Percentiles rank a stretch among this genome's conserved stretches.
These are phyloP conservation scores for Antechinus stuartii DNA, from an alignment of 2,113 vertebrate genomes.

Conservation along the genomic window DNA sequence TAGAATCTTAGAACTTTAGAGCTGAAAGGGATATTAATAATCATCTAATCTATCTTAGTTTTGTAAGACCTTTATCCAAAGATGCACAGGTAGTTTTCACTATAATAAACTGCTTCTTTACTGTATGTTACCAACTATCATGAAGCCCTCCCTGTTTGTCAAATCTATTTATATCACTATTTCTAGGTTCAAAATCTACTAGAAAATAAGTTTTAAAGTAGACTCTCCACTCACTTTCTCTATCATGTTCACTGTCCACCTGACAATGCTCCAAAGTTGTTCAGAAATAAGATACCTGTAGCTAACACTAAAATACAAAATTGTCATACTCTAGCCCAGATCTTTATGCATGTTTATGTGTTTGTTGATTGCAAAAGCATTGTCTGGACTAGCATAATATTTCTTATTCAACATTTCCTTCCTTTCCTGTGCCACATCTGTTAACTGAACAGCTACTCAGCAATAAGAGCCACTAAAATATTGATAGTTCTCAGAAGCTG, in stretches of 20 bases:
- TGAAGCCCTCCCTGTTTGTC: neutral
- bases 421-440: neutral
- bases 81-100: neutral
- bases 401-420: neutral
- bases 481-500: neutral
- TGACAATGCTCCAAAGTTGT: neutral
- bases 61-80: neutral
- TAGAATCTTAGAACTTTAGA: neutral
- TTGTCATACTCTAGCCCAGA: neutral
- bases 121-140: neutral
- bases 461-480: neutral
- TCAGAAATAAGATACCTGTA: neutral
- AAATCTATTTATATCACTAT: neutral
- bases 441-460: neutral
- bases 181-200: neutral
- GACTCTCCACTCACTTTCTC: neutral
- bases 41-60: neutral
- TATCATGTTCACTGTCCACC: neutral
- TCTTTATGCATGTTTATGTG: neutral
- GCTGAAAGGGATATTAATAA: neutral
- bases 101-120: neutral
- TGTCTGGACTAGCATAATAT: neutral
- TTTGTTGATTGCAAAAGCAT: neutral
- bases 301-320: neutral
- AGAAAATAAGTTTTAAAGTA: neutral